Base-by-base conservation (phyloP, 2,888 invertebrate genomes). In the Alloscopus bannaensis region DNA sequence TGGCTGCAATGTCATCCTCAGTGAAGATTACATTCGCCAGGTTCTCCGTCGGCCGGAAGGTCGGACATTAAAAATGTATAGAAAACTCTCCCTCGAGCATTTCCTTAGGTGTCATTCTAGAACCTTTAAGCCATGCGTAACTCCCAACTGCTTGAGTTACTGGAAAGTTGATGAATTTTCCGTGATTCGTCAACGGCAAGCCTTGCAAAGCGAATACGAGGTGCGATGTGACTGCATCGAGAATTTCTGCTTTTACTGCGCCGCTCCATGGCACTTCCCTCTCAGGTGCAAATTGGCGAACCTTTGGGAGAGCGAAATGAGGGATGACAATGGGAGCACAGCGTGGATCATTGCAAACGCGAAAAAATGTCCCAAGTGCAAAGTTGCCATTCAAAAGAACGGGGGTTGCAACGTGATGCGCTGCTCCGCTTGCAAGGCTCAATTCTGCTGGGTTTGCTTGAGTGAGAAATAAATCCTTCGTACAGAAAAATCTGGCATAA, bases 331-430 rank as follows among this genome's bases (percentile, higher is more conserved):
- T 80, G 91, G 91, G 86, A 91, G 91, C 22, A 89, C 90, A 36
- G 91, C 91, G 86, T 91, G 91, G 91, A 90, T 92, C 80, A 89
- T 90, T 80, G 91, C 91, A 18, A 91, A 91, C 87, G 91, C 91
- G 26, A 92, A 92, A 88, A 98, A 89, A n/a, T 99, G 99, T 89
- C 99, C 99, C 52, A 96, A 95, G 89, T 99, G 99, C 90, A 96
- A 97, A 89, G 97, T 97, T 62, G 95, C 95, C n/a, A 96, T 96
- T 87, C 96, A 96, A 88, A 96, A 96, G 88, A 97, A 99, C 89
- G 99, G 99, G 81, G 99, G 99, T 62, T 99, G 99, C 89, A 99
- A 99, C 90, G 99, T 99, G 90, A 99, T 99, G 98, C 95, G 95
- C 66, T 99, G 99, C 90, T 98, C 98, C 90, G 96, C 95, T 89